Percentiles rank a stretch among this genome's conserved stretches.
Conservation (phyloP, 2,888 invertebrate species). For the Napeogenes sylphis region DNA sequence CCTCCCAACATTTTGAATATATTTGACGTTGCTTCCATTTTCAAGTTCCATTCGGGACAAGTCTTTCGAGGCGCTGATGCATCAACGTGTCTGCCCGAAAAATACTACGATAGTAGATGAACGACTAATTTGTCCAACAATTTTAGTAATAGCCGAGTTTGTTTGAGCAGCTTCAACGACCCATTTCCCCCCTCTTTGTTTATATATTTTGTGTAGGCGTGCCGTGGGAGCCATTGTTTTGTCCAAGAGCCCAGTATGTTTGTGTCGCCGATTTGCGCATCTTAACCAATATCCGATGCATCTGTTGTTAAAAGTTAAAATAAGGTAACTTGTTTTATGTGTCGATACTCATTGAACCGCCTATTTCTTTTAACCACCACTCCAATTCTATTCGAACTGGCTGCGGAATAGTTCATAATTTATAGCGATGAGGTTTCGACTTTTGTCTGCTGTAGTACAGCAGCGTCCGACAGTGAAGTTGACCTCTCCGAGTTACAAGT, state of each 20-base stretch:
- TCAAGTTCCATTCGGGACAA: conserved; percentile 7
- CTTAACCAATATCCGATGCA: conserved; percentile 27
- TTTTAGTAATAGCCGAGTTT: conserved; percentile 23
- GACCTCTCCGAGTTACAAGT: conserved; percentile 21
- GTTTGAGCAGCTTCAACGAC: conserved; percentile 22
- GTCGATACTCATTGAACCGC: conserved; percentile 18
- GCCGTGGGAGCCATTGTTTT: conserved; percentile 18
- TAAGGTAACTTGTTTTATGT: conserved; percentile 15
- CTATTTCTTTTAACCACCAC: conserved; percentile 24
- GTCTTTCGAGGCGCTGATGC: not conserved
- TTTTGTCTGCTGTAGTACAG: conserved; percentile 25
- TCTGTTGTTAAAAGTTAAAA: conserved; percentile 27
- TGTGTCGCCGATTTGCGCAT: conserved; percentile 19
- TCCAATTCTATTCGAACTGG: conserved; percentile 17
- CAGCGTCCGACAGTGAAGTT: conserved; percentile 27
- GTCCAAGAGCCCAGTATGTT: conserved; percentile 17
- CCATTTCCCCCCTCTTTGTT: conserved; percentile 34
- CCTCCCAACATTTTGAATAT: conserved; percentile 9
- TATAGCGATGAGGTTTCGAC: conserved; percentile 12
- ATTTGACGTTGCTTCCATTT: not conserved
- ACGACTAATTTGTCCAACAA: conserved; percentile 25
- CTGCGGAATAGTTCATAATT: conserved; percentile 8
- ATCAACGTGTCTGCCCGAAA: conserved; percentile 7
- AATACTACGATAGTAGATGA: not conserved
- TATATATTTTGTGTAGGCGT: conserved; percentile 31